Conservation (phyloP, 1,140 invertebrate species). For the Yoshiicerus persimilis region DNA sequence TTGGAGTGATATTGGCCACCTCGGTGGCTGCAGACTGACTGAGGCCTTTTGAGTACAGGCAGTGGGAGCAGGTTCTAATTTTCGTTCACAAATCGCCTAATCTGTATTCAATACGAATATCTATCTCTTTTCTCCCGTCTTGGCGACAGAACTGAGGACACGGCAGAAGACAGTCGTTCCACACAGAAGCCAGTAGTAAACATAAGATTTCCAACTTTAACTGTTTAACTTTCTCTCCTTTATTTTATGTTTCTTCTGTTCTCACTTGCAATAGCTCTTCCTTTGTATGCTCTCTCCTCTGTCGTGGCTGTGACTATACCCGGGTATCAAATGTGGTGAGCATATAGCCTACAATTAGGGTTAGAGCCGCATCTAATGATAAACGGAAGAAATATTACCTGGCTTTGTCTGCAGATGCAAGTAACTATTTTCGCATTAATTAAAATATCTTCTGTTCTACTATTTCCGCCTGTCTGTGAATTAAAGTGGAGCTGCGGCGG, state of each 20-base stretch:
- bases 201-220: not conserved
- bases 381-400: not conserved
- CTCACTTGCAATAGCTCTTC: not conserved
- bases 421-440: not conserved
- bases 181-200: not conserved
- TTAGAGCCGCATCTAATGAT: not conserved
- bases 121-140: slow-evolving; percentile 7
- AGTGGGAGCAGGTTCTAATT: not conserved
- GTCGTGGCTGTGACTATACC: not conserved
- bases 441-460: not conserved
- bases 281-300: not conserved
- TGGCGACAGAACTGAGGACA: not conserved
- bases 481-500: too few relatives aligned
- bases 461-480: not conserved
- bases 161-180: not conserved
- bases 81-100: slow-evolving; percentile 23
- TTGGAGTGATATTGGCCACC: not conserved
- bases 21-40: not conserved
- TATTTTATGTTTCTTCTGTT: not conserved
- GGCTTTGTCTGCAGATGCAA: not conserved
- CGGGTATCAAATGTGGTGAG: too few relatives aligned
- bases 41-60: not conserved
- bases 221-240: not conserved
- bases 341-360: not conserved
- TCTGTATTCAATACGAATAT: slow-evolving; percentile 38